Evolutionary conservation across 2,797 vertebrate species (phyloP).

Genomic region (Valencia hispanica): DNA sequence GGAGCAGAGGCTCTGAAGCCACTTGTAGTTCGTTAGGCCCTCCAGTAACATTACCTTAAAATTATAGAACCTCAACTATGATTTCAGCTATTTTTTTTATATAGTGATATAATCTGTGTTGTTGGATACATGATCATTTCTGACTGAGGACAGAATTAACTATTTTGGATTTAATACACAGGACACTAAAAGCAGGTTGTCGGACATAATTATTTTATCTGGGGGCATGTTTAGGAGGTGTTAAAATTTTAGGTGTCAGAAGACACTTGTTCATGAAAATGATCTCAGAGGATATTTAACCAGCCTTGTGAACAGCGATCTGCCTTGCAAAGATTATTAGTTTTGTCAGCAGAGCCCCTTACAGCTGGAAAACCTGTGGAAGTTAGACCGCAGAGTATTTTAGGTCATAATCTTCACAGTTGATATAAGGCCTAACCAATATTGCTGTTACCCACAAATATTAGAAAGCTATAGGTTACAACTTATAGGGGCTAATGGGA

Average conservation of each 20-base stretch:
- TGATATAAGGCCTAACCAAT: neutral
- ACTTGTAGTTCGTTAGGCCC: neutral
- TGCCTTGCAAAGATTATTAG: neutral
- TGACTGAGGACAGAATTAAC: neutral
- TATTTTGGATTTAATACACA: neutral
- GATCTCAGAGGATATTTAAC: no score
- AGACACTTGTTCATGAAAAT: no score
- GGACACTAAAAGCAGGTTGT: neutral
- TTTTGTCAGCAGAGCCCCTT: neutral
- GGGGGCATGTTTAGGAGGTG: neutral
- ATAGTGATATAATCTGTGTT: neutral
- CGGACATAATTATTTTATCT: neutral
- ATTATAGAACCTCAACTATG: neutral
- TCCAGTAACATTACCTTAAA: neutral
- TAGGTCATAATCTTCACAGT: neutral
- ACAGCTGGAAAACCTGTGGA: neutral
- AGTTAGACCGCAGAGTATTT: neutral
- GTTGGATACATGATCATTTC: neutral
- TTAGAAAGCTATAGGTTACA: no score
- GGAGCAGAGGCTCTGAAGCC: neutral
- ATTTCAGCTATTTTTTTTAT: neutral
- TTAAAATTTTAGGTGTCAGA: neutral
- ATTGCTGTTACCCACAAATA: neutral
- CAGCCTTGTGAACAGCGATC: neutral
- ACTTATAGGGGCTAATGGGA: no score